These are phyloP conservation scores for Megastigmus dorsalis DNA, from an alignment of 2,888 invertebrate genomes.

Conservation along the genomic window DNA sequence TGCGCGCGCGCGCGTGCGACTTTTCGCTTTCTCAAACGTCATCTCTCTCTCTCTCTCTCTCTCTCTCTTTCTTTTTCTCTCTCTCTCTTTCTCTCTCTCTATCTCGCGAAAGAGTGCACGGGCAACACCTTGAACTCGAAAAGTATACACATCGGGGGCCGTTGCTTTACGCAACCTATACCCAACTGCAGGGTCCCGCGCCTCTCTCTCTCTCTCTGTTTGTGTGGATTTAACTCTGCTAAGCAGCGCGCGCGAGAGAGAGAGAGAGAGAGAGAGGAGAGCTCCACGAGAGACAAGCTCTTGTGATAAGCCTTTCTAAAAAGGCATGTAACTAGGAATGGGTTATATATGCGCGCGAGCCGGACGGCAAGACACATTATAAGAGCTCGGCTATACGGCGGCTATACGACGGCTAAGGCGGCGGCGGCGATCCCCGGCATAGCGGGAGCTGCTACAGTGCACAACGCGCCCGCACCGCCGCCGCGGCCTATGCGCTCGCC, in stretches of 20 bases:
- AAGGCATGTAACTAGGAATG: slow-evolving; percentile 50
- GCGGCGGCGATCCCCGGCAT: neutral
- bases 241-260: neutral
- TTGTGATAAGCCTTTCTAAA: slow-evolving; percentile 53
- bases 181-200: no score
- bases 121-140: slow-evolving; percentile 50
- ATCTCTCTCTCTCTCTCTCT: no score
- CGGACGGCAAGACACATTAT: no score
- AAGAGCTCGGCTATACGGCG: no score
- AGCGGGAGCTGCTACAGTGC: slow-evolving; percentile 36
- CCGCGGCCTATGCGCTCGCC: slow-evolving; percentile 24
- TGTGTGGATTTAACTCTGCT: no score
- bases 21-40: slow-evolving; percentile 39
- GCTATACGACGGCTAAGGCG: no score
- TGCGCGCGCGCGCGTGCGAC: slow-evolving; percentile 14
- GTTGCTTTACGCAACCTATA: slow-evolving; percentile 25
- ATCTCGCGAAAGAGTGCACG: no score
- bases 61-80: no score
- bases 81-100: no score
- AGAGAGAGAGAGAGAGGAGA: slow-evolving; percentile 18
- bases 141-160: slow-evolving; percentile 9
- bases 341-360: slow-evolving; percentile 34
- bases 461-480: no score
- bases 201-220: no score
- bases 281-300: slow-evolving; percentile 35